Evolutionary conservation across 2,888 invertebrate species (phyloP), one percentile per base, ranked within the genome.

Genomic region (Sisyra terminalis): DNA sequence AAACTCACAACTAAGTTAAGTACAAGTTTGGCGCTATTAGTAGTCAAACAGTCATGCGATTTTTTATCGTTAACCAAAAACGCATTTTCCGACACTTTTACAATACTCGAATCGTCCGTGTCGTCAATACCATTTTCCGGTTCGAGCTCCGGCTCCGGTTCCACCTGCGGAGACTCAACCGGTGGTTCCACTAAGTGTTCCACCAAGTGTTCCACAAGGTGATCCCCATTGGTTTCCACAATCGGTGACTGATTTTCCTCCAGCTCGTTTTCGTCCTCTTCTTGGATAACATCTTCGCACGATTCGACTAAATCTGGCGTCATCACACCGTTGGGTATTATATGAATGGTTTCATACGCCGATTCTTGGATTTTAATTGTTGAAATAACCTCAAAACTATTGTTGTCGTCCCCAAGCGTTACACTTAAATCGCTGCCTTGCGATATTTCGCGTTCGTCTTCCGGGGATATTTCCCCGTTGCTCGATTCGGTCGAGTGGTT

Each of bases 381-480:
- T 8, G 37, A 37, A 17, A 11, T 16, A 3, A 37, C 7, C 8
- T 14, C 29, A 3, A 24, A 9, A 15, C 13, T 29, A 9, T 8
- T 29, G 15, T 14, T 29, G n/a, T 40, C 34, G n/a, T 14, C 29
- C 3, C 11, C 17, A n/a, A 16, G n/a, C 11, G 15, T 9, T 14
- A 17, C 38, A 9, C 14, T 15, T 11, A 17, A 18, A 9, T 41
- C 41, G 18, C 41, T 41, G 13, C 34, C 41, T n/a, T 41, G 41
- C 13, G 41, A 41, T 3, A 41, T 30, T 18, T 41, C 34, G 7
- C 41, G 41, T 34, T 46, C 45, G 14, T 45, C 44, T 39, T 44
- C 46, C 2, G 45, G 45, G 9, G 46, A 45, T 37, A 46, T 46
- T 29, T 46, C 46, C 13, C 44, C 15, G 36, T 14, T 37, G 35